Evolutionary conservation across 2,797 vertebrate species (phyloP).

Genomic region (Novumbra hubbsi): DNA sequence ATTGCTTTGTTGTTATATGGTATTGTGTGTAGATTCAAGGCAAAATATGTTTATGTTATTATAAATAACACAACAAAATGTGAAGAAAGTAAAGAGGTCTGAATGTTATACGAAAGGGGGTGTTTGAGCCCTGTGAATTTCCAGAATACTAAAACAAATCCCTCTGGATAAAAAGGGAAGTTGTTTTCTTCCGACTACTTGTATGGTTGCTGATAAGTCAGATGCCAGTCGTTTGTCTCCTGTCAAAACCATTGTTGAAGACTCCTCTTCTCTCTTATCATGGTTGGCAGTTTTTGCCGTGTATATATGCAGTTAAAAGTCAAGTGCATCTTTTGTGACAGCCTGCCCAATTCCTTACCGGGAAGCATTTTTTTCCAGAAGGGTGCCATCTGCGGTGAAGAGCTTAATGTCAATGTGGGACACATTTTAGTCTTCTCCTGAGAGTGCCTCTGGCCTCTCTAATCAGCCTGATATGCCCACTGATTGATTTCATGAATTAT

Average conservation of each 20-base stretch:
- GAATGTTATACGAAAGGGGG: no score
- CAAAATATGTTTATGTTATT: no score
- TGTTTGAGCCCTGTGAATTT: neutral
- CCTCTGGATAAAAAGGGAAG: slow-evolving; percentile 18
- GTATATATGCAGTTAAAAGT: slow-evolving; percentile 62
- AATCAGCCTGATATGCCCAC: slow-evolving; percentile 34
- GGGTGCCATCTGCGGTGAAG: slow-evolving; percentile 39
- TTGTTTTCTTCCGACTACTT: slow-evolving; percentile 49
- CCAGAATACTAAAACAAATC: slow-evolving; percentile 54
- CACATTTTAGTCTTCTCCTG: slow-evolving; percentile 20
- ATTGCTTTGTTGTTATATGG: no score
- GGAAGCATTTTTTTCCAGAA: slow-evolving; percentile 45
- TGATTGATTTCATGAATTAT: slow-evolving; percentile 48
- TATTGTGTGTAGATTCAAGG: no score
- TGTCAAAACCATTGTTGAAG: slow-evolving; percentile 60
- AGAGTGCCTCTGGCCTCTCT: slow-evolving; percentile 25
- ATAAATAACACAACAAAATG: no score
- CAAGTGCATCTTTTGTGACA: slow-evolving; percentile 57
- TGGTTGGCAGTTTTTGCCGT: slow-evolving; percentile 61
- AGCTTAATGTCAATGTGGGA: slow-evolving; percentile 42
- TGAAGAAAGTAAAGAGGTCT: no score
- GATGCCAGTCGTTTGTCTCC: slow-evolving; percentile 67
- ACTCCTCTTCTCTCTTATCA: slow-evolving; percentile 60
- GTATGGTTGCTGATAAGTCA: slow-evolving; percentile 60
- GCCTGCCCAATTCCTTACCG: slow-evolving; percentile 38